phyloP scores from a whole-genome alignment of 1,140 invertebrate genomes.

The Aphis craccivora region DNA sequence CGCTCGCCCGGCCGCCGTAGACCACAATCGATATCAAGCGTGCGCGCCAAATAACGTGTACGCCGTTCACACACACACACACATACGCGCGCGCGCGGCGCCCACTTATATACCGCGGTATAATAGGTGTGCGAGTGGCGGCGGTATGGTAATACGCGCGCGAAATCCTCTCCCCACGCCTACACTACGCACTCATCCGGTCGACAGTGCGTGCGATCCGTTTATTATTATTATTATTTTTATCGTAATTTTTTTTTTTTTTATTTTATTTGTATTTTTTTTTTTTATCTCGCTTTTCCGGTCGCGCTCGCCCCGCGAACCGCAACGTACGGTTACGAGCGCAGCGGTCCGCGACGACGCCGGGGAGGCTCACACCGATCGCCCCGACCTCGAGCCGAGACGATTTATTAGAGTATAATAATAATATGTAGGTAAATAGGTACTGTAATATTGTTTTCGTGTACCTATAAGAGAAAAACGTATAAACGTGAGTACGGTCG shows the following conservation, averaged over 20 bases:
- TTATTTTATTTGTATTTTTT: background rate
- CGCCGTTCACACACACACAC: background rate
- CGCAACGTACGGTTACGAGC: background rate
- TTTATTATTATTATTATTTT: background rate
- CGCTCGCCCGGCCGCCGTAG: background rate
- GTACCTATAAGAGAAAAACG: too few relatives aligned
- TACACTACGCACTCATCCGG: too few relatives aligned
- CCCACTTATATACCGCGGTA: background rate
- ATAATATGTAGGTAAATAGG: too few relatives aligned
- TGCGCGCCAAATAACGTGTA: background rate
- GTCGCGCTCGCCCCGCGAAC: background rate
- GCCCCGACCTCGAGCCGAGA: too few relatives aligned
- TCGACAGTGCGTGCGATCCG: background rate
- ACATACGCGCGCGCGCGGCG: background rate
- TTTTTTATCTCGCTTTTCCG: background rate
- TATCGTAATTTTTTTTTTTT: background rate
- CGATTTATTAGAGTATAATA: too few relatives aligned
- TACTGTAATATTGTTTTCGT: too few relatives aligned
- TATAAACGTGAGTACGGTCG: too few relatives aligned
- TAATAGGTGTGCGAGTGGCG: background rate
- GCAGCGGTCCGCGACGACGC: background rate
- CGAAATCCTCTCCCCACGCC: background rate
- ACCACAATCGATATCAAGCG: constrained; percentile 32
- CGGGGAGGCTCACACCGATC: background rate
- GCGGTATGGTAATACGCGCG: background rate